phyloP scores from a whole-genome alignment of 1,140 invertebrate species.

The Pachypsylla venusta region DNA sequence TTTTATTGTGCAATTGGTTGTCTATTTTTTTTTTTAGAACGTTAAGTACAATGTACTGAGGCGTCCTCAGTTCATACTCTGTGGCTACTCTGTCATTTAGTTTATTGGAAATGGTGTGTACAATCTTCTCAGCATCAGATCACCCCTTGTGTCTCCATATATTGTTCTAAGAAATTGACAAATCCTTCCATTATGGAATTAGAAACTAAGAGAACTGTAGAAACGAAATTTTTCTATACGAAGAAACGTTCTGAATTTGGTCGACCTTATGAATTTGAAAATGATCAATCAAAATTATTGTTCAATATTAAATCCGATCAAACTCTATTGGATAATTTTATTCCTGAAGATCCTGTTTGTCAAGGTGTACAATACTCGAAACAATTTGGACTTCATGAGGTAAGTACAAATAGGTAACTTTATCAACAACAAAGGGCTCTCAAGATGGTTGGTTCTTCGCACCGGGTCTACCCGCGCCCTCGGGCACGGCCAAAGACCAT shows the following conservation, averaged over 20 bases:
- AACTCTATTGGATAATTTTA: conserved; percentile 47
- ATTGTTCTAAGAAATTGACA: too few species aligned
- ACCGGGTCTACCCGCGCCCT: too few species aligned
- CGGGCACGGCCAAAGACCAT: too few species aligned
- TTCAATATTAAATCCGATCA: conserved; percentile 56
- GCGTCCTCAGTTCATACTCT: too few species aligned
- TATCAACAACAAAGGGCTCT: neutral
- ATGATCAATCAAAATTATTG: conserved; percentile 26
- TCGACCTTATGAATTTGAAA: conserved; percentile 10
- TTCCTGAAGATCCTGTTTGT: conserved; percentile 52
- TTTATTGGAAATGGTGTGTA: too few species aligned
- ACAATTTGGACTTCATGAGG: conserved; percentile 47
- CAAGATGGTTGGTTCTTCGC: too few species aligned
- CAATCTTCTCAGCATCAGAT: too few species aligned
- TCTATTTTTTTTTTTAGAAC: too few species aligned
- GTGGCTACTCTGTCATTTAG: too few species aligned
- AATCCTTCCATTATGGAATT: neutral
- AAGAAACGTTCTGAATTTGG: conserved; percentile 12
- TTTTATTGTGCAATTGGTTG: too few species aligned
- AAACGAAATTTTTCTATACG: conserved; percentile 13
- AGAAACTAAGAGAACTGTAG: neutral
- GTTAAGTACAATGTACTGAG: too few species aligned
- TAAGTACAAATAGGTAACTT: conserved; percentile 24
- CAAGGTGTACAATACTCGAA: conserved; percentile 45
- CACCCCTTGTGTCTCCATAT: too few species aligned